These are phyloP conservation scores for Dallia pectoralis DNA, from an alignment of 2,797 vertebrate genomes.

Conservation along the genomic window DNA sequence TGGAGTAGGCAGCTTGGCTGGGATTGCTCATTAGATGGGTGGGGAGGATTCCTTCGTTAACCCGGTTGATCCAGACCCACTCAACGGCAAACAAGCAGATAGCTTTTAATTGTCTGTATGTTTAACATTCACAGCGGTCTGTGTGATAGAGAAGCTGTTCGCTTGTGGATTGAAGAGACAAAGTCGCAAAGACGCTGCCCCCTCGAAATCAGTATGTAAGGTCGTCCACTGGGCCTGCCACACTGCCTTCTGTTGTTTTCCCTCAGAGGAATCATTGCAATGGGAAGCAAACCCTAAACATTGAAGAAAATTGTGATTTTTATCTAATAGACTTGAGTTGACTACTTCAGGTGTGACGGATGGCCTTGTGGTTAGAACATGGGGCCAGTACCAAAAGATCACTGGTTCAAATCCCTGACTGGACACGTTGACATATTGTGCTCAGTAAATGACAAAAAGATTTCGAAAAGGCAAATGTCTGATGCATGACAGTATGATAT, in stretches of 20 bases:
- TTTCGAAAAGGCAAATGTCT: not conserved
- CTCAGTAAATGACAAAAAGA: too few relatives aligned
- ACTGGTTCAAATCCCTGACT: too few relatives aligned
- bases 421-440: too few relatives aligned
- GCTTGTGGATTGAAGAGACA: slow-evolving; percentile 10
- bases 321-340: too few relatives aligned
- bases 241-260: not conserved
- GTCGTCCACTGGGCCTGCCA: not conserved
- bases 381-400: too few relatives aligned
- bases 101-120: slow-evolving; percentile 39
- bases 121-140: slow-evolving; percentile 18
- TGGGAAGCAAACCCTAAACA: not conserved
- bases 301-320: not conserved
- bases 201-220: not conserved
- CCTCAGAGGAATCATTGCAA: not conserved
- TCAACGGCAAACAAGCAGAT: slow-evolving; percentile 34
- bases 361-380: too few relatives aligned
- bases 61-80: slow-evolving; percentile 25
- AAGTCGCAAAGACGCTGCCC: not conserved
- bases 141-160: slow-evolving; percentile 8
- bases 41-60: slow-evolving; percentile 38
- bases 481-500: not conserved
- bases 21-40: slow-evolving; percentile 36
- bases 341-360: too few relatives aligned
- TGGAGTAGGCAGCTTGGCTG: slow-evolving; percentile 8